These are phyloP conservation scores for Agrochola lychnidis DNA, from an alignment of 2,888 invertebrate genomes.

Conservation along the genomic window DNA sequence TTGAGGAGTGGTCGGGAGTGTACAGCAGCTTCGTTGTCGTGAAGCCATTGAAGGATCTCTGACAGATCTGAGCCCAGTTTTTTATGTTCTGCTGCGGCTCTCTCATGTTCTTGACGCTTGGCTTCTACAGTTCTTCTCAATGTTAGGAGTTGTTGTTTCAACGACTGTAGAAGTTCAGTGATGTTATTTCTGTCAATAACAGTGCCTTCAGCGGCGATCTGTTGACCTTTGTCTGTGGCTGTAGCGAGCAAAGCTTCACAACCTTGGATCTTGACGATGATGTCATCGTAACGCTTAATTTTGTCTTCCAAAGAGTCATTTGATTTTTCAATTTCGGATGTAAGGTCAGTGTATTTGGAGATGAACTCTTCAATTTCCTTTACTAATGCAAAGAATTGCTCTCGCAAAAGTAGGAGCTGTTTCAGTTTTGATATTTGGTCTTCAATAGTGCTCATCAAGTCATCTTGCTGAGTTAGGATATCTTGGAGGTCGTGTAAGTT, in stretches of 20 bases:
- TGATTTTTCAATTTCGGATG: slow-evolving; percentile 96
- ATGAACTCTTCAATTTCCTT: slow-evolving; percentile 97
- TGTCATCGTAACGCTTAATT: slow-evolving; percentile 96
- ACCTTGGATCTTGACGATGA: slow-evolving; percentile 96
- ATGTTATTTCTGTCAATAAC: slow-evolving; percentile 96
- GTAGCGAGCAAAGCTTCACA: slow-evolving; percentile 96
- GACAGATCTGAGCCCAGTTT: slow-evolving; percentile 96
- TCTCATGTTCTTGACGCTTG: slow-evolving; percentile 96
- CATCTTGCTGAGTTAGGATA: slow-evolving; percentile 95
- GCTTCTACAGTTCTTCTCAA: slow-evolving; percentile 95
- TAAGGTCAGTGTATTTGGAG: slow-evolving; percentile 95
- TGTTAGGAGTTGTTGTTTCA: slow-evolving; percentile 95
- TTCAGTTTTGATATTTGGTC: slow-evolving; percentile 95
- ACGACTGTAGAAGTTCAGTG: slow-evolving; percentile 95
- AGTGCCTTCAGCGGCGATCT: slow-evolving; percentile 97
- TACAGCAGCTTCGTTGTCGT: slow-evolving; percentile 95
- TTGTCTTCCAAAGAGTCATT: slow-evolving; percentile 96
- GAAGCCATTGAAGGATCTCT: slow-evolving; percentile 95
- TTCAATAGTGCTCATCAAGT: slow-evolving; percentile 95
- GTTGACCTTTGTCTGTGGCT: slow-evolving; percentile 97
- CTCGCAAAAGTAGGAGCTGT: slow-evolving; percentile 94
- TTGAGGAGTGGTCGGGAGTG: slow-evolving; percentile 95
- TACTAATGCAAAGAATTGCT: slow-evolving; percentile 96
- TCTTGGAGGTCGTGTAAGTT: slow-evolving; percentile 95
- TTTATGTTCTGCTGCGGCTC: slow-evolving; percentile 96